A percentile compares a stretch with the other conserved stretches of the same genome.
Evolutionary conservation across 37 sponge, comb jelly and placozoan genomes (phyloP).

Genomic region (Aphrocallistes beatrix): DNA sequence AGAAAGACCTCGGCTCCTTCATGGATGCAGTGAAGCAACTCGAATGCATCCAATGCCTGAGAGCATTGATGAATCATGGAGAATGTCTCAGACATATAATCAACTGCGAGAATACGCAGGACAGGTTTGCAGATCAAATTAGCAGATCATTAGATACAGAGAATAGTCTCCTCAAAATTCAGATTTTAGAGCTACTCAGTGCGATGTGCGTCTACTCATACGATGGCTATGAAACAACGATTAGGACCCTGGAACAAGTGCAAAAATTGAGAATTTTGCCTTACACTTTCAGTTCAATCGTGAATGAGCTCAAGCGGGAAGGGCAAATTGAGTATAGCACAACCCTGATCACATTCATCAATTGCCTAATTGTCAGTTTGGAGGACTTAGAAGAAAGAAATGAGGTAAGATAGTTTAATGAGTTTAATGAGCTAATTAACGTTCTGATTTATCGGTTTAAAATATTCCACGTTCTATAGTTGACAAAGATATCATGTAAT

Average conservation of each 20-base stretch:
- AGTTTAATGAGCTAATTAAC: neutral
- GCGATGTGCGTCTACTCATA: constrained; percentile 70
- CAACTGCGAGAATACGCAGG: neutral
- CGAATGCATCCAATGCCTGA: constrained; percentile 71
- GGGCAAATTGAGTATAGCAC: constrained; percentile 50
- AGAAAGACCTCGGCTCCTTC: constrained; percentile 48
- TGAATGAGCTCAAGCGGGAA: constrained; percentile 41
- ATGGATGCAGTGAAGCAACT: constrained; percentile 75
- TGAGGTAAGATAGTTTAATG: neutral
- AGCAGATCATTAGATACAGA: constrained; percentile 71
- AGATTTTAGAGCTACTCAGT: constrained; percentile 77
- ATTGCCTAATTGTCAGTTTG: constrained; percentile 49
- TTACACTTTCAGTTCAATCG: constrained; percentile 56
- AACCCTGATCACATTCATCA: constrained; percentile 59
- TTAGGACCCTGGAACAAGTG: constrained; percentile 48
- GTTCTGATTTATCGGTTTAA: too few species aligned
- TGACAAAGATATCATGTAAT: too few species aligned
- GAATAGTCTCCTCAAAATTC: constrained; percentile 76
- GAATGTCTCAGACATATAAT: constrained; percentile 67
- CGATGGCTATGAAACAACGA: constrained; percentile 51
- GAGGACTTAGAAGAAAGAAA: constrained; percentile 26
- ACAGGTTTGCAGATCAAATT: neutral
- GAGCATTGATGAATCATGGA: constrained; percentile 71
- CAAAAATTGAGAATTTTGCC: constrained; percentile 36
- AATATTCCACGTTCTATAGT: too few species aligned